Base-by-base conservation (phyloP, 2,797 vertebrate genomes). In the Sylvia borin region DNA sequence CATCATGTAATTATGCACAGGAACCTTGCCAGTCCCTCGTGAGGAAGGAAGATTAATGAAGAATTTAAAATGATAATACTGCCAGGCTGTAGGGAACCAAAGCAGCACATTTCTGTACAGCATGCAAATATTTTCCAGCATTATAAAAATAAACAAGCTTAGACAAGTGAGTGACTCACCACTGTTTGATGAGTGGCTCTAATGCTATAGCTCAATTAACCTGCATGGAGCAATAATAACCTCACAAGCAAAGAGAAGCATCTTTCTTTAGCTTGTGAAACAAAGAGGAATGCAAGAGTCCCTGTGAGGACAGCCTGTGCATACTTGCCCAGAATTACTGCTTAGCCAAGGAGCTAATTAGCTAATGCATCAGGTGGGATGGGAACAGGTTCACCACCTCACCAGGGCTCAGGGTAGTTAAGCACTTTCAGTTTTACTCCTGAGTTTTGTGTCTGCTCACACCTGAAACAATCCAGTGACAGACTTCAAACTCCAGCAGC, bases 301-400 rank as follows among this genome's bases (percentile, higher is more conserved):
- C 90, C 84, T 91, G 73, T 58, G 91, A 97, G 94, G 95, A 88
- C 93, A 97, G 96, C 96, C 96, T 97, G 97, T 81, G 95, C 53
- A 91, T 95, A 97, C 97, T 96, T 97, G 97, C 92, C 97, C 95
- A 95, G 93, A 96, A 97, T 90, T 95, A 96, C 94, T 93, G 96
- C 89, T 91, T 70, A 58, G 97, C 96, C 96, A 97, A 97, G 96
- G 82, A 93, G 66, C 94, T 97, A 97, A 97, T 97, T 96, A 97
- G 96, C 95, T 97, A 94, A 97, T 50, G 11, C 95, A 97, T 97
- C 97, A 97, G 97, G 96, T 97, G 96, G 92, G 95, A 98, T 95
- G 92, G 96, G 95, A 98, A 97, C 95, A 98, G 97, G 97, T 97
- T 98, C 97, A 97, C 85, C 92, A 95, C 93, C 95, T 95, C 94